Evolutionary conservation across 1,140 invertebrate species (phyloP), one percentile per base, ranked within the genome.

Genomic region (Macrobrachium nipponense): DNA sequence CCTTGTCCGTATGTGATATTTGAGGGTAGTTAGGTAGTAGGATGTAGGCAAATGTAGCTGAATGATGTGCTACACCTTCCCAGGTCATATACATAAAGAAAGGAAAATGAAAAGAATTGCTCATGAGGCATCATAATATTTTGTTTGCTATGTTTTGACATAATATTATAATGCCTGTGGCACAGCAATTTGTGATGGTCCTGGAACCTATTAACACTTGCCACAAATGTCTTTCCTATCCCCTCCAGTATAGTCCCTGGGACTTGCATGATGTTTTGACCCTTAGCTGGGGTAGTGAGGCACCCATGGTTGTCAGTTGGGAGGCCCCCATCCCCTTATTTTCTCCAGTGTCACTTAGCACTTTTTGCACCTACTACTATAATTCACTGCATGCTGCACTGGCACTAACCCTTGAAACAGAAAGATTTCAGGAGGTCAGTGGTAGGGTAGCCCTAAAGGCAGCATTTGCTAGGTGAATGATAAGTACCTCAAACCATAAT

Each of bases 201-300:
- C 78, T 86, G 84, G 84, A 79, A 78, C 76, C 78, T 80, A 78
- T 78, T 72, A 80, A 86, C 77, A 86, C 76, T 80, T 66, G 80
- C 77, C 64, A 86, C 59, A 72, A 73, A 62, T 86, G 84, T 86
- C 61, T 70, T 66, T 66, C 70, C 68, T 59, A 51, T 62, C 27
- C 77, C 78, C 68, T 61, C 44, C 70, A 36, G 27, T 73, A 23
- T 43, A 23, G 23, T 23, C 70, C 70, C 61, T 43, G 59, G 15
- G 70, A 64, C 68, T 80, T 86, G 77, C 84, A 86, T 86, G 84
- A 64, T 61, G 14, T 70, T 7, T 43, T 62, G 77, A 60, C 77
- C 68, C 77, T 70, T 80, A 84, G 82, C 27, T 73, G 73, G 82
- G 82, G 82, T 81, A 81, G 80, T 81, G 73, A 77, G 73, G 82